These are phyloP conservation scores for Hedya salicella DNA, from an alignment of 2,888 invertebrate genomes.

Conservation along the genomic window DNA sequence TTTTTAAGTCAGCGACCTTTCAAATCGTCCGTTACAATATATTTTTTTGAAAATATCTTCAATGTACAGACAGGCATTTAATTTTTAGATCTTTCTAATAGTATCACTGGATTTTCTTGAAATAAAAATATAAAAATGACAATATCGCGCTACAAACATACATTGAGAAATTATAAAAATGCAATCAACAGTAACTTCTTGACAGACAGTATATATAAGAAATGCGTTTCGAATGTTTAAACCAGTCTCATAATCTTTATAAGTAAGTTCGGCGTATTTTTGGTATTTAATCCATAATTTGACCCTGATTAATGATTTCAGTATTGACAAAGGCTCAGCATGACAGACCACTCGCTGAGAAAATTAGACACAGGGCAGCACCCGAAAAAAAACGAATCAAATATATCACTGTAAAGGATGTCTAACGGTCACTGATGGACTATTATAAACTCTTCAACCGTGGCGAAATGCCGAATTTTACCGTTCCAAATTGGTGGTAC, in stretches of 20 bases:
- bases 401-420: slow-evolving; percentile 57
- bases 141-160: no score
- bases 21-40: no score
- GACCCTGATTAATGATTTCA: slow-evolving; percentile 75
- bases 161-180: no score
- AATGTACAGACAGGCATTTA: no score
- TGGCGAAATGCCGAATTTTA: slow-evolving; percentile 25
- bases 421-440: slow-evolving; percentile 49
- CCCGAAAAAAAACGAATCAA: slow-evolving; percentile 53
- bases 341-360: slow-evolving; percentile 69
- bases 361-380: slow-evolving; percentile 67
- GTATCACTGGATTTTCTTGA: no score
- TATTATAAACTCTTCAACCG: slow-evolving; percentile 2
- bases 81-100: no score
- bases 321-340: slow-evolving; percentile 76
- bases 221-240: slow-evolving; percentile 66
- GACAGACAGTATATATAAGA: no score
- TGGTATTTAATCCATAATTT: slow-evolving; percentile 60
- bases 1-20: no score
- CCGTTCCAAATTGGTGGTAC: slow-evolving; percentile 16
- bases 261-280: slow-evolving; percentile 10
- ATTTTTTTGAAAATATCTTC: no score
- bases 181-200: no score
- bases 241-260: slow-evolving; percentile 42
- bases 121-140: no score